phyloP scores from a whole-genome alignment of 2,888 invertebrate genomes.

The Drosophila buzzatii region DNA sequence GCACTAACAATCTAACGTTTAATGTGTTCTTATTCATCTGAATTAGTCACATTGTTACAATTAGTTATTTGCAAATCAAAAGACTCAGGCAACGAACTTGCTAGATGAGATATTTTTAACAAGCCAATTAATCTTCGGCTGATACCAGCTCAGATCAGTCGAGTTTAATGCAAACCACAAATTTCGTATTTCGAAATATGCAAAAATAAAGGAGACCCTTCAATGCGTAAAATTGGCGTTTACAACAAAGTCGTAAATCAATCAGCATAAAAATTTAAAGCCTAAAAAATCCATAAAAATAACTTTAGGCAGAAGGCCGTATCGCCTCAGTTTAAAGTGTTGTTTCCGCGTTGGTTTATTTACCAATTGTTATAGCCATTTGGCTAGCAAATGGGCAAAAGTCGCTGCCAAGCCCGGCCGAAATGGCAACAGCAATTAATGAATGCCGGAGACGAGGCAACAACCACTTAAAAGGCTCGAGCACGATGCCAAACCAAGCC shows the following conservation, averaged over 20 bases:
- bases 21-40: neutral
- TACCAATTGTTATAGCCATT: constrained; percentile 43
- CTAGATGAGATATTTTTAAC: constrained; percentile 41
- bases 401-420: constrained; percentile 44
- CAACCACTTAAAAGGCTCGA: constrained; percentile 59
- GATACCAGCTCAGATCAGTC: neutral
- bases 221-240: constrained; percentile 18
- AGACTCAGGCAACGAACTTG: constrained; percentile 76
- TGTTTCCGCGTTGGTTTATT: constrained; percentile 49
- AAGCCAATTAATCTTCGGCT: neutral
- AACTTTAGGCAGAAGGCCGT: constrained; percentile 10
- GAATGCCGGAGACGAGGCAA: constrained; percentile 49
- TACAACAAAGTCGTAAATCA: constrained; percentile 45
- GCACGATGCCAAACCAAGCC: constrained; percentile 53
- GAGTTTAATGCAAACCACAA: neutral
- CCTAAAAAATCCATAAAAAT: constrained; percentile 18
- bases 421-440: constrained; percentile 75
- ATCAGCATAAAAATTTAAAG: constrained; percentile 19
- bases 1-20: neutral
- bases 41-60: neutral
- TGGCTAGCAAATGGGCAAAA: constrained; percentile 47
- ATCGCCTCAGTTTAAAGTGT: constrained; percentile 25
- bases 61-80: constrained; percentile 34
- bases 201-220: constrained; percentile 4
- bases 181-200: constrained; percentile 8